These are phyloP conservation scores for Lycaon pictus DNA, from an alignment of 2,113 vertebrate genomes.

Conservation along the genomic window DNA sequence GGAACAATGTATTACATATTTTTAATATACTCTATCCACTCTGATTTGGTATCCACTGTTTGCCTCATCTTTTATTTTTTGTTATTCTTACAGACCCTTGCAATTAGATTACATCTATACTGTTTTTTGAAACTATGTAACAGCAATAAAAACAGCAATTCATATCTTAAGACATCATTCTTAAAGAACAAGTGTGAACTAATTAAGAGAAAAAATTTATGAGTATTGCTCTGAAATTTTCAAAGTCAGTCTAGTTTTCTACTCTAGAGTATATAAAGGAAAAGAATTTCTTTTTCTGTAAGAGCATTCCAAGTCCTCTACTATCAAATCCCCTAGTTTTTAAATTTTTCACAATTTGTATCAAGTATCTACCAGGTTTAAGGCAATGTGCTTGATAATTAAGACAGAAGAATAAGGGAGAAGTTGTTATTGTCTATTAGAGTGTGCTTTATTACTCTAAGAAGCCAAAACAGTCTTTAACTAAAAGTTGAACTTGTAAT, in stretches of 20 bases:
- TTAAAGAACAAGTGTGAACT: neutral
- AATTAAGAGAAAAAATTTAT: neutral
- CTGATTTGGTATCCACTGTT: neutral
- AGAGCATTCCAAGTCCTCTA: neutral
- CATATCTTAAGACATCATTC: neutral
- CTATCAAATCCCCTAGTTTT: neutral
- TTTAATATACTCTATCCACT: neutral
- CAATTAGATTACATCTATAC: neutral
- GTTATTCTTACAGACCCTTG: neutral
- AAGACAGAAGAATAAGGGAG: neutral
- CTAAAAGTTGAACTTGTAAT: neutral
- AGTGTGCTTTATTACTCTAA: neutral
- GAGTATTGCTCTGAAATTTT: neutral
- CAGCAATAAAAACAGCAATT: constrained; percentile 11
- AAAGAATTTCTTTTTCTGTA: neutral
- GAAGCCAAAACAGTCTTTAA: neutral
- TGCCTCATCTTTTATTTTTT: neutral
- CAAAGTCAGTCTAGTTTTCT: neutral
- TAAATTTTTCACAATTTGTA: neutral
- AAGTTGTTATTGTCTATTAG: neutral
- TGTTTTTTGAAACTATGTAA: neutral
- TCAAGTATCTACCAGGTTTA: neutral
- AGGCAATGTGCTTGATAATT: neutral
- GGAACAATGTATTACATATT: neutral
- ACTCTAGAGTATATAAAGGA: neutral